Base-by-base conservation (phyloP, 2,888 invertebrate genomes). In the Dendrolimus houi region DNA sequence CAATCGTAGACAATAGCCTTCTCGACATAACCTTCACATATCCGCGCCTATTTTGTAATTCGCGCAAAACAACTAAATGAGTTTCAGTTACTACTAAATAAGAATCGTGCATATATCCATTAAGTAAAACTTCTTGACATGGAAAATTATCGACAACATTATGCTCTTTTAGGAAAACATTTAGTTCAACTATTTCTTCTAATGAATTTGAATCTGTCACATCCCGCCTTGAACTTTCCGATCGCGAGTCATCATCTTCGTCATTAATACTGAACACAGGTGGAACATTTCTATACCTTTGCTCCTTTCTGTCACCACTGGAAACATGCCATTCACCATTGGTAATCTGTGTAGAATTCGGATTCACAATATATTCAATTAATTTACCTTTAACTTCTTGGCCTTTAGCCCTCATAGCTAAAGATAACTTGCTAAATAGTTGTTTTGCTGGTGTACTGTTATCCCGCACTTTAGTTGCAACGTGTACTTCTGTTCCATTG, bases 221-320 rank as follows among this genome's bases (percentile, higher is more conserved):
- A 58, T 85, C 85, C 57, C 72, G 75, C 64, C 79, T 74, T 1
- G 67, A 59, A 56, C 70, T 71, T 57, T 85, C 86, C 17, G 84
- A 78, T 57, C 81, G 76, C 1, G 82, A 75, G 65, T 91, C 77
- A 63, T 88, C 79, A 61, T 87, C 89, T 78, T 98, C 97, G 75
- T 98, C 98, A 71, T 97, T 97, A 74, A 98, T 97, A 79, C 97
- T 97, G 79, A 99, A 99, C 9, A 98, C 97, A 8, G 97, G 97
- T 0, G 96, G 96, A 58, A 96, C 95, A 85, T 97, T 97, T 67
- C 97, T 93, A 79, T 98, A 97, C 54, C 96, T 93, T 82, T 95
- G 97, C n/a, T 96, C 96, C 69, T 95, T 94, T 77, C 94, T 94
- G 73, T 97, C 97, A 59, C 91, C 93, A 65, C 95, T 95, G 57